A percentile compares a stretch with the other conserved stretches of the same genome.
Conservation (phyloP, 1,140 invertebrate species). For the Acromyrmex charruanus region DNA sequence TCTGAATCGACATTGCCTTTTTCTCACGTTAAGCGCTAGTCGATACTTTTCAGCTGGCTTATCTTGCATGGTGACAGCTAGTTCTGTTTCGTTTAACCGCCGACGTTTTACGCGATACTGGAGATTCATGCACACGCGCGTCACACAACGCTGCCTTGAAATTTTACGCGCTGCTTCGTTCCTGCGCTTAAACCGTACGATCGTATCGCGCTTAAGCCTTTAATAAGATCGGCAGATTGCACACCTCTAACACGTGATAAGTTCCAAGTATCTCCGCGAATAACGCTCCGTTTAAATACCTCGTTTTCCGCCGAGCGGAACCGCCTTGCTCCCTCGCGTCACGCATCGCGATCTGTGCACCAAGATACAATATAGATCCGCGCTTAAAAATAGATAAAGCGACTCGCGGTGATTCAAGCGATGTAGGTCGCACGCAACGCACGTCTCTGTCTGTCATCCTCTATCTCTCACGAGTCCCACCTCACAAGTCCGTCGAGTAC, state of each 20-base stretch:
- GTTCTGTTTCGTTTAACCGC: constrained; percentile 32
- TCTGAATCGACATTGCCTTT: neutral
- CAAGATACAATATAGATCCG: constrained; percentile 49
- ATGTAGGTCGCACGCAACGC: constrained; percentile 60
- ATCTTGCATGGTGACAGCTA: constrained; percentile 12
- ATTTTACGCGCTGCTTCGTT: constrained; percentile 43
- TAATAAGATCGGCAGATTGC: constrained; percentile 57
- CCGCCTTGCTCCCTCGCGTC: constrained; percentile 51
- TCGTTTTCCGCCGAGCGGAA: constrained; percentile 56
- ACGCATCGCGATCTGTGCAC: constrained; percentile 40
- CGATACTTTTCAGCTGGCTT: neutral
- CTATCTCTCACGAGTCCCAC: neutral
- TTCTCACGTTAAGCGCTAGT: neutral
- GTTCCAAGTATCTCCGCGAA: constrained; percentile 34
- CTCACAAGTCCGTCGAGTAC: constrained; percentile 4
- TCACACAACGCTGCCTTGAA: constrained; percentile 39
- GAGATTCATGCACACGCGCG: constrained; percentile 32
- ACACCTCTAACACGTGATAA: constrained; percentile 51
- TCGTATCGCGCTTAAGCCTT: constrained; percentile 48
- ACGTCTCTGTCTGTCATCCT: constrained; percentile 41
- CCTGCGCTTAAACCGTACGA: constrained; percentile 39
- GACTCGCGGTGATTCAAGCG: constrained; percentile 55
- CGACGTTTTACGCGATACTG: constrained; percentile 14
- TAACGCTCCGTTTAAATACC: constrained; percentile 56
- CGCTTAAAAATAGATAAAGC: constrained; percentile 63